Evolutionary conservation across 1,140 invertebrate species (phyloP), one percentile per base, ranked within the genome.

Genomic region (Drosophila burlai): DNA sequence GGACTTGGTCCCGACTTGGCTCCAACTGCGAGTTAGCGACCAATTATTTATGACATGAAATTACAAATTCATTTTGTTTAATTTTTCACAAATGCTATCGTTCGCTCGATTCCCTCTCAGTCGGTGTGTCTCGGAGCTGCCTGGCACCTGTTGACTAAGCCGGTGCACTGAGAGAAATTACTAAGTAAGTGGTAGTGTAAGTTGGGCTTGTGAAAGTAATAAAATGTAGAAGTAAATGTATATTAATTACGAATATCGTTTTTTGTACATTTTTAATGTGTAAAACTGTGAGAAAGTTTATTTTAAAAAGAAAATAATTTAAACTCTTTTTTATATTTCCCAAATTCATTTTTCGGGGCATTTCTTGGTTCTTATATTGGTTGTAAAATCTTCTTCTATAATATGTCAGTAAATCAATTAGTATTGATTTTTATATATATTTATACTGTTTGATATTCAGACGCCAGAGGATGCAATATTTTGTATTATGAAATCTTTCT

Each of bases 21-120:
- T 67, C 55, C 74, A 85, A 74, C 78, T 43, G 76, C 66, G 61
- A 85, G 84, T 92, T 89, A 92, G 91, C 72, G 91, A 61, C 81
- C 91, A 92, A 92, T 92, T 92, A 92, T 92, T 92, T 92, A 92
- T 92, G 91, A 92, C 91, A 92, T 91, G 81, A 92, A 92, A 92
- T 92, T 92, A 92, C 91, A 91, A 92, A 92, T 91, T 91, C 91
- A 92, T 92, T 92, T 92, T 91, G 91, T 84, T 92, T 83, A 91
- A 92, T 92, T 92, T 92, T 92, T 92, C 91, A 92, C 76, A 85
- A 90, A 90, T 63, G 76, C 71, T 61, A 45, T 61, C 63, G 55
- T 59, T 43, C 9, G 18, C 50, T 45, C 34, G 40, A 54, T 21
- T 40, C 63, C 13, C 49, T 46, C 45, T 57, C 34, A 34, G n/a